A percentile compares a stretch with the other conserved stretches of the same genome.
Evolutionary conservation across 2,888 invertebrate genomes (phyloP).

Genomic region (Brassicogethes aeneus): DNA sequence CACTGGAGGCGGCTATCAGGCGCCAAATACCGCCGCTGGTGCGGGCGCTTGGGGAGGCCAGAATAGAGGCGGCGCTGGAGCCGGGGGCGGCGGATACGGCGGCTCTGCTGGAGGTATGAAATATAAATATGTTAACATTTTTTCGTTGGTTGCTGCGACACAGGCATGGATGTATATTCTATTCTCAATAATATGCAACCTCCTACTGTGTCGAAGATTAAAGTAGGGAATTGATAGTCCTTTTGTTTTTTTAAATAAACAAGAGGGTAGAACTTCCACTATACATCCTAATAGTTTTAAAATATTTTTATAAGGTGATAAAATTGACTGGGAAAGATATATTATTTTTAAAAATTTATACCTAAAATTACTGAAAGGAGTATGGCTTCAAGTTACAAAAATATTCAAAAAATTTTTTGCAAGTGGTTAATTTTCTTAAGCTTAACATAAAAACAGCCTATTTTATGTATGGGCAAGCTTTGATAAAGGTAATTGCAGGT

Average conservation of each 20-base stretch:
- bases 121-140: not conserved
- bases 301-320: no score
- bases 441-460: no score
- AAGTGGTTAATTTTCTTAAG: no score
- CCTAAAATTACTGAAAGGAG: no score
- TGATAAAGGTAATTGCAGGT: no score
- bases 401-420: no score
- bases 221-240: conserved; percentile 36
- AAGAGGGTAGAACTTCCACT: conserved; percentile 34
- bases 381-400: no score
- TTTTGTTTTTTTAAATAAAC: conserved; percentile 28
- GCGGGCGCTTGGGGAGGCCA: conserved; percentile 22
- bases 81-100: conserved; percentile 25
- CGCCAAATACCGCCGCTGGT: conserved; percentile 19
- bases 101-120: conserved; percentile 28
- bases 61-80: conserved; percentile 20
- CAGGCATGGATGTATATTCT: conserved; percentile 34
- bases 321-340: no score
- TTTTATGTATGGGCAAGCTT: no score
- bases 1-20: conserved; percentile 17
- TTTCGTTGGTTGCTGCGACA: conserved; percentile 20
- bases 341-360: no score
- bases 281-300: conserved; percentile 25
- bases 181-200: conserved; percentile 21
- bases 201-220: conserved; percentile 37